Conservation (phyloP, 2,797 vertebrate species). For the Sternarchorhynchus goeldii region DNA sequence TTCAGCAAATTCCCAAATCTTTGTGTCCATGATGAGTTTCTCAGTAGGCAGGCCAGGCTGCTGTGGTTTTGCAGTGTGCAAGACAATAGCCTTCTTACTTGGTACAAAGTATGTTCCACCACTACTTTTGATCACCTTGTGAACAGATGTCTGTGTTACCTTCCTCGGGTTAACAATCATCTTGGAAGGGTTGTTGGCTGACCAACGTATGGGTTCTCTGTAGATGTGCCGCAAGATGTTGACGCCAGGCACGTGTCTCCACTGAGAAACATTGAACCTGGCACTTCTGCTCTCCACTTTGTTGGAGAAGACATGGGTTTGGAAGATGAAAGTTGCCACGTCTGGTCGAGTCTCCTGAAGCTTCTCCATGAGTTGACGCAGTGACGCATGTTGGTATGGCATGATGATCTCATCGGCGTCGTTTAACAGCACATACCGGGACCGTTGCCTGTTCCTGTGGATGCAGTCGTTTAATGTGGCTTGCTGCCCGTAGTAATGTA, state of each 20-base stretch:
- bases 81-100: conserved; percentile 44
- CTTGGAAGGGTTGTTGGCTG: conserved; percentile 49
- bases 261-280: conserved; percentile 62
- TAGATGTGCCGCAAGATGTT: conserved; percentile 70
- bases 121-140: conserved; percentile 43
- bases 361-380: conserved; percentile 58
- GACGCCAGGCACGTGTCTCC: conserved; percentile 61
- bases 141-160: conserved; percentile 63
- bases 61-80: conserved; percentile 49
- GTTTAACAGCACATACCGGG: conserved; percentile 65
- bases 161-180: conserved; percentile 61
- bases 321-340: conserved; percentile 68
- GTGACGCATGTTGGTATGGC: conserved; percentile 58
- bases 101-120: conserved; percentile 37
- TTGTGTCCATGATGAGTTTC: conserved; percentile 58
- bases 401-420: conserved; percentile 73
- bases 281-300: conserved; percentile 56
- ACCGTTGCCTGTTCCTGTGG: conserved; percentile 69
- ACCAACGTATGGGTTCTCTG: conserved; percentile 51
- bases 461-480: conserved; percentile 71
- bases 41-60: conserved; percentile 4
- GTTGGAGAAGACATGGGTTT: conserved; percentile 77
- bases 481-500: conserved; percentile 71
- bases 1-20: conserved; percentile 61
- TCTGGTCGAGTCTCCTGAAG: conserved; percentile 58